phyloP scores from a whole-genome alignment of 92 coral and sea anemone species.

The Parazoanthus swiftii region DNA sequence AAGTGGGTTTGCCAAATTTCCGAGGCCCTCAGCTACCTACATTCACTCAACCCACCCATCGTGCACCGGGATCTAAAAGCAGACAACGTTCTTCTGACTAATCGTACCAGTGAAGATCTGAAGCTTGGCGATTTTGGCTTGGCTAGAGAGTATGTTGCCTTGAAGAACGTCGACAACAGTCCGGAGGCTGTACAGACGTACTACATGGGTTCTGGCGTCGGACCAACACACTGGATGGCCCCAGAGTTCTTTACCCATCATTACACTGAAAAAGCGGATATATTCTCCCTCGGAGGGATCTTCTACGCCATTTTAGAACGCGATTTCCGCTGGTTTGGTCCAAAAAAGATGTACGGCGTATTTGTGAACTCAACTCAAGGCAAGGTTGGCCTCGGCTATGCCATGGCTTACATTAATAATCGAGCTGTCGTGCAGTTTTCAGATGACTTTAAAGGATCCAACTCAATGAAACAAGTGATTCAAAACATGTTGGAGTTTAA shows the following conservation, averaged over 20 bases:
- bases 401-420: slow-evolving; percentile 46
- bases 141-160: slow-evolving; percentile 71
- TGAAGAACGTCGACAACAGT: too few species aligned
- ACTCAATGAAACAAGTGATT: slow-evolving; percentile 39
- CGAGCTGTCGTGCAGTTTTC: slow-evolving; percentile 27
- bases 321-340: slow-evolving; percentile 44
- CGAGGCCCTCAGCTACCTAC: slow-evolving; percentile 55
- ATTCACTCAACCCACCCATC: slow-evolving; percentile 21
- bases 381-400: slow-evolving; percentile 55
- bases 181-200: slow-evolving; percentile 19
- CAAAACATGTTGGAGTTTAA: slow-evolving; percentile 48
- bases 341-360: slow-evolving; percentile 41
- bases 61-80: slow-evolving; percentile 32
- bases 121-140: slow-evolving; percentile 91
- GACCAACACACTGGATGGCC: slow-evolving; percentile 65
- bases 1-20: slow-evolving; percentile 80
- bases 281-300: slow-evolving; percentile 76
- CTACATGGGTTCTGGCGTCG: slow-evolving; percentile 54
- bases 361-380: slow-evolving; percentile 37
- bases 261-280: slow-evolving; percentile 74
- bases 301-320: slow-evolving; percentile 81
- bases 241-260: slow-evolving; percentile 59
- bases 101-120: slow-evolving; percentile 50
- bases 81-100: slow-evolving; percentile 60
- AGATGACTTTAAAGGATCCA: slow-evolving; percentile 23